Conservation (phyloP, 1,140 invertebrate genomes). For the Venustaconcha ellipsiformis region DNA sequence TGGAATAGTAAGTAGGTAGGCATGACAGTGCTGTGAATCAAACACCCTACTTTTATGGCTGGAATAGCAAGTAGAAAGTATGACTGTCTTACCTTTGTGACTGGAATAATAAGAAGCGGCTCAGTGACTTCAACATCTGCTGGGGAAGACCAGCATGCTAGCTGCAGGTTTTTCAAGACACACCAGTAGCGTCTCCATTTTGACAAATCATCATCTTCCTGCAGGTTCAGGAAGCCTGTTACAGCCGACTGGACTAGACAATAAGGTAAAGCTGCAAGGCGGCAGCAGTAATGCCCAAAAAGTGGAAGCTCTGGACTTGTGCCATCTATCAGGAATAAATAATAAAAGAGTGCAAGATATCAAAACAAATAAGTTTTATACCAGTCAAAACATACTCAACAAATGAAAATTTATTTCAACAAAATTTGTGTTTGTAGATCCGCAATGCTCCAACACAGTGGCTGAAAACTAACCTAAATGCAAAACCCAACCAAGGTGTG, state of each 20-base stretch:
- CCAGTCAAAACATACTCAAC: not conserved
- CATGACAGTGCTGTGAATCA: too few relatives aligned
- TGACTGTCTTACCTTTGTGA: slow-evolving; percentile 64
- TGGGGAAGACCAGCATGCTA: slow-evolving; percentile 66
- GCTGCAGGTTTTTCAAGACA: slow-evolving; percentile 65
- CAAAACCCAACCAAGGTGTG: too few relatives aligned
- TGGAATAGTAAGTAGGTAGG: too few relatives aligned
- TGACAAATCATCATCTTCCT: slow-evolving; percentile 57
- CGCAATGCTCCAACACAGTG: not conserved
- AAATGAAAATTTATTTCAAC: not conserved
- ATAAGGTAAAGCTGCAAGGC: slow-evolving; percentile 78
- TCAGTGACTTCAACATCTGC: slow-evolving; percentile 61
- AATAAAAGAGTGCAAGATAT: not conserved
- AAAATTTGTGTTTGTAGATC: not conserved
- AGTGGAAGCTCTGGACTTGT: slow-evolving; percentile 73
- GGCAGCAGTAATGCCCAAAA: slow-evolving; percentile 82
- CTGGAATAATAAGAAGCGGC: slow-evolving; percentile 64
- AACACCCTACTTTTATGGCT: too few relatives aligned
- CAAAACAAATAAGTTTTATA: not conserved
- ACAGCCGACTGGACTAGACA: slow-evolving; percentile 73
- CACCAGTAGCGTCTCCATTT: slow-evolving; percentile 65
- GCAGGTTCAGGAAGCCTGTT: slow-evolving; percentile 72
- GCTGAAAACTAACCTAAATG: too few relatives aligned
- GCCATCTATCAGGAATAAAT: slow-evolving; percentile 44
- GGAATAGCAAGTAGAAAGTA: too few relatives aligned